Conservation (phyloP, 2,797 vertebrate genomes). For the Enteromius unitaeniatus region DNA sequence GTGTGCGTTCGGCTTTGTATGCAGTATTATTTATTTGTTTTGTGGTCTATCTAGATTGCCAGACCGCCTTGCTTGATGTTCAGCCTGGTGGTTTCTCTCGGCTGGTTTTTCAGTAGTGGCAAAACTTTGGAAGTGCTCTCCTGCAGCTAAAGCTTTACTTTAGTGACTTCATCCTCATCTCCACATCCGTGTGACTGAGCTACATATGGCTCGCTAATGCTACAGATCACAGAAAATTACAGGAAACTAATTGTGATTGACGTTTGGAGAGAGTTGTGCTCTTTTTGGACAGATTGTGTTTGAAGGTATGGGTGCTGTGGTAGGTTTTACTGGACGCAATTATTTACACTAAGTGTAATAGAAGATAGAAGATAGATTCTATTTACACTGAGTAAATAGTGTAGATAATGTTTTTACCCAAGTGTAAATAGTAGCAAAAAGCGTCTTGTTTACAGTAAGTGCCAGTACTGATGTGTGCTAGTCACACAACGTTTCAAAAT, state of each 20-base stretch:
- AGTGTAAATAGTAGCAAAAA: not conserved
- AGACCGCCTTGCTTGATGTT: constrained; percentile 47
- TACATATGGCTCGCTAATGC: not conserved
- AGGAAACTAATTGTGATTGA: not conserved
- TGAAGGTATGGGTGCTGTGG: not conserved
- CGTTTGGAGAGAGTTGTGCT: not conserved
- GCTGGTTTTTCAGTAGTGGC: constrained; percentile 66
- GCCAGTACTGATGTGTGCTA: not conserved
- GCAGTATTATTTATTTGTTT: constrained; percentile 62
- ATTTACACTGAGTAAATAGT: constrained; percentile 21
- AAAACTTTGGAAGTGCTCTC: constrained; percentile 60
- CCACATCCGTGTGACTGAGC: constrained; percentile 59
- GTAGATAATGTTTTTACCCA: constrained; percentile 2
- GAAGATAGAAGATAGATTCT: not conserved
- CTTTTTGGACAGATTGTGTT: not conserved
- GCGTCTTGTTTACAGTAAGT: not conserved
- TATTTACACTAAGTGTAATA: constrained; percentile 25
- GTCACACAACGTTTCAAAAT: not conserved
- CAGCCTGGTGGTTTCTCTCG: constrained; percentile 6
- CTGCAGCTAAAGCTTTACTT: constrained; percentile 58
- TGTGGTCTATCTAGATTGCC: constrained; percentile 53
- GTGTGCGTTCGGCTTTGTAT: constrained; percentile 36
- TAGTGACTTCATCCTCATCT: constrained; percentile 55
- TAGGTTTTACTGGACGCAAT: not conserved
- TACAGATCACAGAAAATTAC: not conserved